A percentile compares a stretch with the other conserved stretches of the same genome.
Evolutionary conservation across 2,797 vertebrate species (phyloP).

Genomic region (Sebastes cheni): DNA sequence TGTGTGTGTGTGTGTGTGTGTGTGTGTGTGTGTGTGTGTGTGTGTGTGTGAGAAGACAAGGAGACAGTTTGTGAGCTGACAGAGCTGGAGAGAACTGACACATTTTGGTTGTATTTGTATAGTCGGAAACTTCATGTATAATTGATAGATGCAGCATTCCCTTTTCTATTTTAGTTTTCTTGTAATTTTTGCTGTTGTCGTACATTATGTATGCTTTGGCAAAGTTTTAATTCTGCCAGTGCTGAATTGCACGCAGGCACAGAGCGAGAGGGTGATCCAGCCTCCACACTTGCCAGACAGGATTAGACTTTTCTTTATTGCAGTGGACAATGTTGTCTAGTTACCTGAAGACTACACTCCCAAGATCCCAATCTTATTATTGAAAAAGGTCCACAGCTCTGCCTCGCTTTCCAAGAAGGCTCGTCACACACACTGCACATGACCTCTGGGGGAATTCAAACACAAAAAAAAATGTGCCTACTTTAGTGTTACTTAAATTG

Average conservation of each 20-base stretch:
- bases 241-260: background rate
- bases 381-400: conserved; percentile 3
- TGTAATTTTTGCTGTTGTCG: conserved; percentile 4
- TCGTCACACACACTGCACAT: background rate
- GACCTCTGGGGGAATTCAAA: background rate
- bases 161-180: conserved; percentile 16
- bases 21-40: conserved; percentile 7
- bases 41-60: background rate
- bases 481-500: background rate
- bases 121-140: conserved; percentile 1
- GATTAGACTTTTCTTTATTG: conserved; percentile 1
- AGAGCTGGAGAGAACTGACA: conserved; percentile 12
- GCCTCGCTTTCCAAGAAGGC: background rate
- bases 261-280: background rate
- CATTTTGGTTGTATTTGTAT: conserved; percentile 12
- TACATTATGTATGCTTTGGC: conserved; percentile 15
- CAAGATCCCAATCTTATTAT: conserved; percentile 15
- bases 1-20: conserved; percentile 7
- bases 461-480: background rate
- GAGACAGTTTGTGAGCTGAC: conserved; percentile 11
- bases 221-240: conserved; percentile 9
- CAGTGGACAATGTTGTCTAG: conserved; percentile 17
- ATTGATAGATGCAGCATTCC: conserved; percentile 9
- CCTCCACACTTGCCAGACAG: background rate
- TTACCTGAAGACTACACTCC: conserved; percentile 4